A percentile compares a stretch with the other conserved stretches of the same genome.
These are phyloP conservation scores for Poeciliopsis turneri DNA, from an alignment of 2,797 vertebrate genomes.

Conservation along the genomic window DNA sequence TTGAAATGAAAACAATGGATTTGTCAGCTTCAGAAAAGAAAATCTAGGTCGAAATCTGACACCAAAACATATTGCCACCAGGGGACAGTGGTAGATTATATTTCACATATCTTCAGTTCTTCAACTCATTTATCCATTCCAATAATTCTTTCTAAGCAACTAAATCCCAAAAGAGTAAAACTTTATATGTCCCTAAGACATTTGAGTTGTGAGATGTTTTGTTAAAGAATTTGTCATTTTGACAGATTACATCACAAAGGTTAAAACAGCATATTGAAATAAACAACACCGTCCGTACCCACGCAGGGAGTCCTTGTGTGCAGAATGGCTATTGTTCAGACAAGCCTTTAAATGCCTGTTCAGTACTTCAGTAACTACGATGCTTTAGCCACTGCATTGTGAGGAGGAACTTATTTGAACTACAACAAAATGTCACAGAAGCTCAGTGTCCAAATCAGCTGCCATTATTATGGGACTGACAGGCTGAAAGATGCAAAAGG, in stretches of 20 bases:
- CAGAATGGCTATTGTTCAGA: neutral
- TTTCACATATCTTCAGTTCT: neutral
- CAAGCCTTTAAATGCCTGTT: neutral
- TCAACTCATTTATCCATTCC: neutral
- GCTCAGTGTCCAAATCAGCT: neutral
- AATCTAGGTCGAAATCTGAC: neutral
- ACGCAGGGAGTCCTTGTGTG: neutral
- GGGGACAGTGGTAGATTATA: neutral
- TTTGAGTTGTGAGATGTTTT: neutral
- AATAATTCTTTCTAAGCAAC: neutral
- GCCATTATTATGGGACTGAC: neutral
- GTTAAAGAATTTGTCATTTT: neutral
- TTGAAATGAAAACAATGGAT: neutral
- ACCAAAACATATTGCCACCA: neutral
- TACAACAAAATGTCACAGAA: slow-evolving; percentile 1
- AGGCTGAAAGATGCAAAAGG: neutral
- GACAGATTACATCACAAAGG: neutral
- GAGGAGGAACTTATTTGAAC: neutral
- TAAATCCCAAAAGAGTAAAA: neutral
- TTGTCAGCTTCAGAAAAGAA: neutral
- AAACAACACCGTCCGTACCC: neutral
- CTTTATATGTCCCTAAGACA: too few species aligned
- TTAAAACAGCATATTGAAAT: neutral
- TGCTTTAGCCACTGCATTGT: neutral
- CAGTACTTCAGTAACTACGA: neutral